Evolutionary conservation across 30 jellyfish, hydroid and myxozoan genomes (phyloP).

Genomic region (Turritopsis rubra): DNA sequence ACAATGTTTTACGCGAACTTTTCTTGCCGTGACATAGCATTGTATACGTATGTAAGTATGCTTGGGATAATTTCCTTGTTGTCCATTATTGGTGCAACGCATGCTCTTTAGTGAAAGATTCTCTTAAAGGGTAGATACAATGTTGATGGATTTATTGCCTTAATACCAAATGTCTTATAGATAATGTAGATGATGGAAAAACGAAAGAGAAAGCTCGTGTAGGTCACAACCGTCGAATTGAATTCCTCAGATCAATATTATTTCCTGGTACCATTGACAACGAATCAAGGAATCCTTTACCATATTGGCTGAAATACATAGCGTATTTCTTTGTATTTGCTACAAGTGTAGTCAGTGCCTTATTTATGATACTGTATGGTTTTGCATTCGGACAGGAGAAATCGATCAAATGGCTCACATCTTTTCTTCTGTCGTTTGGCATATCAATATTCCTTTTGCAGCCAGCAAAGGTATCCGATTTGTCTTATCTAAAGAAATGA

Average conservation of each 20-base stretch:
- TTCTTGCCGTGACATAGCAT: no score
- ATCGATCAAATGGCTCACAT: slow-evolving; percentile 70
- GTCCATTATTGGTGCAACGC: no score
- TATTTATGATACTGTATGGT: slow-evolving; percentile 71
- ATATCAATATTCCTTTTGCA: slow-evolving; percentile 73
- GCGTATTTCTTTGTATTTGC: slow-evolving; percentile 57
- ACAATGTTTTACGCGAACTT: no score
- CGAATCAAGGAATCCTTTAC: slow-evolving; percentile 54
- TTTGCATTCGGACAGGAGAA: slow-evolving; percentile 82
- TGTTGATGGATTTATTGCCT: background rate
- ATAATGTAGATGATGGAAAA: background rate
- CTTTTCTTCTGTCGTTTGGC: slow-evolving; percentile 77
- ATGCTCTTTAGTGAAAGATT: no score
- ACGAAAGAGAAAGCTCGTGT: background rate
- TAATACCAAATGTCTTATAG: background rate
- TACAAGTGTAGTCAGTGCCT: slow-evolving; percentile 57
- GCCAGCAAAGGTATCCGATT: slow-evolving; percentile 60
- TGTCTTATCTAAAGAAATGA: background rate
- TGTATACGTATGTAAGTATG: no score
- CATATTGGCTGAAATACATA: slow-evolving; percentile 80
- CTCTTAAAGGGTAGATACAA: background rate
- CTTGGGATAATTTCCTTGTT: no score
- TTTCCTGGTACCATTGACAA: slow-evolving; percentile 77
- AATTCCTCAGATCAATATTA: slow-evolving; percentile 46
- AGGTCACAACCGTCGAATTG: background rate